These are phyloP conservation scores for Tenebrio molitor DNA, from an alignment of 1,140 invertebrate genomes.

Conservation along the genomic window DNA sequence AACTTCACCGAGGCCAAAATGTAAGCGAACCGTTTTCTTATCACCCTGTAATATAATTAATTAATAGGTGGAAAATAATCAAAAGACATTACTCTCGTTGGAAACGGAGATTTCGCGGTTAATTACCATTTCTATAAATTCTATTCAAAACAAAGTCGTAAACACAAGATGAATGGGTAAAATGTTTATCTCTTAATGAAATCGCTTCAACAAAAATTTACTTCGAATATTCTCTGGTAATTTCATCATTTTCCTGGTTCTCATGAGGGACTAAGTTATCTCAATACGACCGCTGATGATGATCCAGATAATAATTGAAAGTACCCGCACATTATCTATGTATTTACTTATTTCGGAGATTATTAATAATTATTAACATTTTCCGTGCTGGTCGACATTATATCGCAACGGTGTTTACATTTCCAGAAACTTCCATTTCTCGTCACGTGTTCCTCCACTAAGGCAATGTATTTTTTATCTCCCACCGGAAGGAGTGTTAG, in stretches of 20 bases:
- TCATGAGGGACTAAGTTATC: too few species aligned
- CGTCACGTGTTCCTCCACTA: conserved; percentile 15
- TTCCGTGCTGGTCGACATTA: neutral
- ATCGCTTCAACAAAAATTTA: conserved; percentile 18
- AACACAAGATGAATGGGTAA: conserved; percentile 19
- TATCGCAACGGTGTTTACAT: conserved; percentile 22
- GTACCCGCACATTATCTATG: too few species aligned
- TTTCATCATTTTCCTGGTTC: too few species aligned
- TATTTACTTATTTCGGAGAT: too few species aligned
- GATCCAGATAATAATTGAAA: too few species aligned
- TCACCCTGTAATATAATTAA: conserved; percentile 19
- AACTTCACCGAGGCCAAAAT: neutral
- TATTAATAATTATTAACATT: too few species aligned
- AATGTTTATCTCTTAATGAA: conserved; percentile 35
- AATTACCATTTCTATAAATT: conserved; percentile 34
- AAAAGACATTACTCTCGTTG: conserved; percentile 15
- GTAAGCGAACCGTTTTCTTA: conserved; percentile 15
- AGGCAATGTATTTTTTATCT: conserved; percentile 28
- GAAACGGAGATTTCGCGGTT: conserved; percentile 15
- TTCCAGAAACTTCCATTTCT: conserved; percentile 30
- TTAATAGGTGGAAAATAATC: conserved; percentile 38
- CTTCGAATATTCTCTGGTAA: too few species aligned
- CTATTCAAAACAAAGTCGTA: conserved; percentile 22
- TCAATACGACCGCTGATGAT: too few species aligned
- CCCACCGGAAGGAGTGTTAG: conserved; percentile 26